Evolutionary conservation across 1,140 invertebrate species (phyloP).

Genomic region (Pinna nobilis): DNA sequence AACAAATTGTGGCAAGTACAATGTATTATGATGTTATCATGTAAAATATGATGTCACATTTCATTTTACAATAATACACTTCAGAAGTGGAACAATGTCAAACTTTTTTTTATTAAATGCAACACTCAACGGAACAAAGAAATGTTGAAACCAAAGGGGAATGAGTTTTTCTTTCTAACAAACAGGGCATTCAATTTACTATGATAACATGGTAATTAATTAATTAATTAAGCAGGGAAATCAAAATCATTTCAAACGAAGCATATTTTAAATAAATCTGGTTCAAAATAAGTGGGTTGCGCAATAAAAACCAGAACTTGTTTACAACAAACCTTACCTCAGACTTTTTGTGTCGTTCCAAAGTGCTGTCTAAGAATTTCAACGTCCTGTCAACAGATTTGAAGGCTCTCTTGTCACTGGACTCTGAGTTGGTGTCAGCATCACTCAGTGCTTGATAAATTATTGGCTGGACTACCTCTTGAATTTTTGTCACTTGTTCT

Average conservation of each 20-base stretch:
- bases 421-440: slow-evolving; percentile 83
- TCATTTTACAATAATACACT: too few species aligned
- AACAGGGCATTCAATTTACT: neutral
- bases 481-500: slow-evolving; percentile 83
- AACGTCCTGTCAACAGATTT: slow-evolving; percentile 78
- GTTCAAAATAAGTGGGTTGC: neutral
- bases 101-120: too few species aligned
- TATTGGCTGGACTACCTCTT: slow-evolving; percentile 86
- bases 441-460: slow-evolving; percentile 87
- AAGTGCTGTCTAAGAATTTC: slow-evolving; percentile 64
- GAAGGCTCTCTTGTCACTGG: slow-evolving; percentile 81
- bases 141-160: neutral
- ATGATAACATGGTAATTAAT: neutral
- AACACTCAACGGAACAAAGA: neutral
- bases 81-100: too few species aligned
- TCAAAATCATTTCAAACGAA: too few species aligned
- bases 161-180: too few species aligned
- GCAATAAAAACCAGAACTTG: neutral
- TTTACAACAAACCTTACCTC: slow-evolving; percentile 48
- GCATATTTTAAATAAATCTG: neutral
- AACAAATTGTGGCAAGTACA: neutral
- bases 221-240: neutral
- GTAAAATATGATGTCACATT: neutral
- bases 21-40: neutral
- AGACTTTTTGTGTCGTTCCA: slow-evolving; percentile 58